Conservation (phyloP, 2,113 vertebrate genomes). For the Poecilia latipinna region DNA sequence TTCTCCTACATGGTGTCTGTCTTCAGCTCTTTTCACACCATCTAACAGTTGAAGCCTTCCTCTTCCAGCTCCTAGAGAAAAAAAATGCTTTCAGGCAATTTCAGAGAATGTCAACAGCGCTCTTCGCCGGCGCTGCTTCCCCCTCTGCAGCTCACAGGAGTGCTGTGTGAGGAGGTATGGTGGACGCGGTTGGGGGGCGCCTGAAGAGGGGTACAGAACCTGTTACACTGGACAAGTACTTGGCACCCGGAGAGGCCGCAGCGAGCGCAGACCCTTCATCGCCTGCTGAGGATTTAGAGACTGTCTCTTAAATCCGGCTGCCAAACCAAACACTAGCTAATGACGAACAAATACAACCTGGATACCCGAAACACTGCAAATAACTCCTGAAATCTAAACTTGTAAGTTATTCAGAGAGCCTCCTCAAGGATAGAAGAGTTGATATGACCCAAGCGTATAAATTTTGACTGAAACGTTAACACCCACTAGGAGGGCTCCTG, state of each 20-base stretch:
- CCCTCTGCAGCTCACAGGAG: constrained; percentile 35
- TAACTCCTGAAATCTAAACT: constrained; percentile 36
- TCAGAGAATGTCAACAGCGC: constrained; percentile 69
- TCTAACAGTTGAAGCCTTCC: constrained; percentile 14
- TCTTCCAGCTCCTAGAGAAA: constrained; percentile 31
- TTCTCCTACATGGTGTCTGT: neutral
- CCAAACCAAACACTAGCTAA: constrained; percentile 66
- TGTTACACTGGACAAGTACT: constrained; percentile 62
- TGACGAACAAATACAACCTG: constrained; percentile 64
- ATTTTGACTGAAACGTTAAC: constrained; percentile 26
- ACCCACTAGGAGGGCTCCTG: constrained; percentile 21
- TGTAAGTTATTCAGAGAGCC: constrained; percentile 30
- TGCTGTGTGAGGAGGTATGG: constrained; percentile 14
- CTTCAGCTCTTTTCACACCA: constrained; percentile 6
- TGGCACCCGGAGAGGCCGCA: constrained; percentile 55
- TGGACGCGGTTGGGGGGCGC: neutral
- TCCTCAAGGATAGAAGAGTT: constrained; percentile 5
- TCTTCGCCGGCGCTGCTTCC: constrained; percentile 29
- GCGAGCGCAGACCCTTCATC: constrained; percentile 42
- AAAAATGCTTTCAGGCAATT: constrained; percentile 60
- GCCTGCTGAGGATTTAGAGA: constrained; percentile 33
- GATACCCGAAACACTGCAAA: constrained; percentile 41
- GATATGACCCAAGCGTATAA: neutral
- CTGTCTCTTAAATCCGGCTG: constrained; percentile 18
- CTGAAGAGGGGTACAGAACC: constrained; percentile 50